A percentile compares a stretch with the other conserved stretches of the same genome.
Conservation (phyloP, 2,113 vertebrate species). For the Tragulus kanchil region DNA sequence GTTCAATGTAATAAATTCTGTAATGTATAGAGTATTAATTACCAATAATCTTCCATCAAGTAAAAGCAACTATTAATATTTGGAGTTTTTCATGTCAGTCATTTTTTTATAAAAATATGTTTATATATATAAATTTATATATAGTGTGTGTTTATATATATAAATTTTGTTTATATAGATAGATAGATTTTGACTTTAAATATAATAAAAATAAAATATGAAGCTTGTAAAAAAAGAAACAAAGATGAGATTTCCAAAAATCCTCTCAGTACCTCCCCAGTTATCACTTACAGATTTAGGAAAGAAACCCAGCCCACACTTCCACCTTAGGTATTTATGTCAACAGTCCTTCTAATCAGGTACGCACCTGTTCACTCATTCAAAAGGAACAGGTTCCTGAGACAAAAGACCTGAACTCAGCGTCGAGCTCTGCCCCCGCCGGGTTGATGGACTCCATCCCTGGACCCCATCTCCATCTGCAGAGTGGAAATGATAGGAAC, state of each 20-base stretch:
- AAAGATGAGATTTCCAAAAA: not conserved
- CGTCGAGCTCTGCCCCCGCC: not conserved
- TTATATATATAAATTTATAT: not conserved
- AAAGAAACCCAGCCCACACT: not conserved
- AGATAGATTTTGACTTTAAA: not conserved
- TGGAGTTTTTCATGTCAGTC: not conserved
- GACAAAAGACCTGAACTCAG: not conserved
- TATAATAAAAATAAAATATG: constrained; percentile 27
- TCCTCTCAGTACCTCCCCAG: not conserved
- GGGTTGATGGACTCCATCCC: not conserved
- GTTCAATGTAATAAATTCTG: not conserved
- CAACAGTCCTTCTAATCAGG: not conserved
- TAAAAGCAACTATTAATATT: not conserved
- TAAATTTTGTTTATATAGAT: not conserved
- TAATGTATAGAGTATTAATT: not conserved
- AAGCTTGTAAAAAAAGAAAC: not conserved
- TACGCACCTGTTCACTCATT: not conserved
- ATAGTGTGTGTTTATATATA: not conserved
- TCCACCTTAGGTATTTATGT: not conserved
- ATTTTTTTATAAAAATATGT: constrained; percentile 38
- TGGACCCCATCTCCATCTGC: not conserved
- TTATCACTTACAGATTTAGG: not conserved
- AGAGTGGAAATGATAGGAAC: not conserved
- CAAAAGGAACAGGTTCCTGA: not conserved
- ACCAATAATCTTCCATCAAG: not conserved